Percentiles rank a stretch among this genome's conserved stretches.
phyloP scores from a whole-genome alignment of 2,888 invertebrate genomes.

The Tenthredo livida region DNA sequence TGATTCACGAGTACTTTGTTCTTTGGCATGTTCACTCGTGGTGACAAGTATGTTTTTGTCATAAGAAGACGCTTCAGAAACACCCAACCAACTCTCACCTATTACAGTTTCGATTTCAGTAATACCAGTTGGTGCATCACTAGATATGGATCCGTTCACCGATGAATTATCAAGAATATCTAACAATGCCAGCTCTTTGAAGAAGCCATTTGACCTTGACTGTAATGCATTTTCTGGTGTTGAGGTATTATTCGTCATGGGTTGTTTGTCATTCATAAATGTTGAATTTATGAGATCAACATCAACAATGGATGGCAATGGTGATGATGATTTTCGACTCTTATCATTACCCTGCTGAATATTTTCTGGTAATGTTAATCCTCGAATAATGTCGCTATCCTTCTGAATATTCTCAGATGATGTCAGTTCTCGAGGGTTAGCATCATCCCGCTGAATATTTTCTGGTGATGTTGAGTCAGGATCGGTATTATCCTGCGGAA shows the following conservation, averaged over 20 bases:
- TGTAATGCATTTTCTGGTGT: neutral
- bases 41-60: neutral
- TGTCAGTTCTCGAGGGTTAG: neutral
- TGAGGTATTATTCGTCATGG: neutral
- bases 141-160: neutral
- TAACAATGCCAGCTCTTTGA: neutral
- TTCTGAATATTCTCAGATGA: neutral
- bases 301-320: constrained; percentile 6
- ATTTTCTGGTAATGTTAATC: neutral
- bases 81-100: constrained; percentile 10
- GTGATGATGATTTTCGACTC: neutral
- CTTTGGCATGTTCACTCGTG: neutral
- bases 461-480: too few relatives aligned
- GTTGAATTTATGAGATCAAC: neutral
- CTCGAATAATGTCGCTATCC: neutral
- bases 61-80: neutral
- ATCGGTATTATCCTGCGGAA: too few relatives aligned
- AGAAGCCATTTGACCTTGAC: neutral
- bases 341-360: neutral
- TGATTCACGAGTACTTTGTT: neutral
- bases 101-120: neutral
- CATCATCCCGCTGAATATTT: neutral
- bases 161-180: constrained; percentile 7
- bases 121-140: constrained; percentile 7
- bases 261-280: neutral